phyloP scores from a whole-genome alignment of 2,888 invertebrate genomes.

The Eristalis tenax region DNA sequence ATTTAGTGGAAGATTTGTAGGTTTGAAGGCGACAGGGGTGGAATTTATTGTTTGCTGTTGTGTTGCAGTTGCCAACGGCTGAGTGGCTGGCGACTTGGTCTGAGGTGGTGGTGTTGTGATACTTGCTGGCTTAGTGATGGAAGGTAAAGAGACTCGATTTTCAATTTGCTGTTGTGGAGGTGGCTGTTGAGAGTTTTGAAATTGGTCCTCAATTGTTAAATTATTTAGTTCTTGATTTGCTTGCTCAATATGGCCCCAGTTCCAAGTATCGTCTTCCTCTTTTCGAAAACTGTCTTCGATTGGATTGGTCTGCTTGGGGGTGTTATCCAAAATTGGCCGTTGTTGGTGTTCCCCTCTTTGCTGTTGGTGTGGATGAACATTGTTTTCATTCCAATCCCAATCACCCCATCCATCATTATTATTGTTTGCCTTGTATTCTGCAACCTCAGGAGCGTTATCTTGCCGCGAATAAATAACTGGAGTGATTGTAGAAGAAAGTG shows the following conservation, averaged over 20 bases:
- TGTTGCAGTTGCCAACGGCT: conserved; percentile 36
- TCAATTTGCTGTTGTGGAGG: conserved; percentile 25
- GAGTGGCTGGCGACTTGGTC: conserved; percentile 63
- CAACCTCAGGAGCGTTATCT: conserved; percentile 51
- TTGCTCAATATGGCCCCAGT: conserved; percentile 84
- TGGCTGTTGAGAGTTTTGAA: conserved; percentile 83
- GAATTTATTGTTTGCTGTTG: conserved; percentile 72
- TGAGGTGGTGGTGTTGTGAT: conserved; percentile 65
- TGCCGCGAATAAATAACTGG: conserved; percentile 56
- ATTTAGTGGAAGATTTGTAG: conserved; percentile 77
- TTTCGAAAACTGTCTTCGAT: conserved; percentile 84
- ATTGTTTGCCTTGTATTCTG: conserved; percentile 72
- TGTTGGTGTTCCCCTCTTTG: conserved; percentile 39
- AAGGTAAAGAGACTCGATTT: background rate
- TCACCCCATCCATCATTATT: conserved; percentile 79
- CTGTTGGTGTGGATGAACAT: conserved; percentile 18
- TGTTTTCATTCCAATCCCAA: conserved; percentile 79
- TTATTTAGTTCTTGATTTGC: conserved; percentile 33
- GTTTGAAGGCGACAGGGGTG: conserved; percentile 81
- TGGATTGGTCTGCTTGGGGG: conserved; percentile 76
- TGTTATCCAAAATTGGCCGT: conserved; percentile 40
- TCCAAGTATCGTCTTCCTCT: conserved; percentile 83
- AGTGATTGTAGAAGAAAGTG: background rate
- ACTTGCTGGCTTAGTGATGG: conserved; percentile 28
- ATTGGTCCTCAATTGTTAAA: conserved; percentile 74